A percentile compares a stretch with the other conserved stretches of the same genome.
Evolutionary conservation across 2,113 vertebrate species (phyloP).

Genomic region (Oxygymnocypris stewartii): DNA sequence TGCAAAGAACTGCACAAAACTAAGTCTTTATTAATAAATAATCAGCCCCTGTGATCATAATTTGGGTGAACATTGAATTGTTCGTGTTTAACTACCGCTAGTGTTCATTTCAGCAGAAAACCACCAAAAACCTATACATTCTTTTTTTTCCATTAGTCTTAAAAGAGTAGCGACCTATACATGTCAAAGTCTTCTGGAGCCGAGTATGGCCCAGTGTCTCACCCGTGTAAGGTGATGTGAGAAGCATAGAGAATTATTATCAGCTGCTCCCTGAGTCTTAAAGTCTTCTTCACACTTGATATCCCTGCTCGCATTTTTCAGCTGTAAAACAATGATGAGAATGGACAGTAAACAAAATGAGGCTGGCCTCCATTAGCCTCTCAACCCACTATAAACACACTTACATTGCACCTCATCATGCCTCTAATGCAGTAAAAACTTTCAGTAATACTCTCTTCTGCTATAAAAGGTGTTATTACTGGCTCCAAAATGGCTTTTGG

Average conservation of each 20-base stretch:
- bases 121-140: background rate
- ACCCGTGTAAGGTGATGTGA: conserved; percentile 21
- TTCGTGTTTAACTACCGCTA: background rate
- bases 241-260: conserved; percentile 17
- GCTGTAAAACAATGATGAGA: conserved; percentile 46
- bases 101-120: background rate
- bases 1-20: no score
- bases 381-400: conserved; percentile 55
- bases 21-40: background rate
- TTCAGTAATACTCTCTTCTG: conserved; percentile 45
- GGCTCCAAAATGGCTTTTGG: conserved; percentile 22
- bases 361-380: conserved; percentile 46
- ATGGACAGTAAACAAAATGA: conserved; percentile 57
- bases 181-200: background rate
- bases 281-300: conserved; percentile 55
- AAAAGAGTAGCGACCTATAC: background rate
- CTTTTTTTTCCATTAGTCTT: background rate
- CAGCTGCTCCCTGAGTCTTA: conserved; percentile 12
- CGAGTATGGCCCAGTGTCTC: background rate
- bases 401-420: conserved; percentile 51
- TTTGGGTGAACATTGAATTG: background rate
- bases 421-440: conserved; percentile 54
- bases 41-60: background rate
- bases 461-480: conserved; percentile 44
- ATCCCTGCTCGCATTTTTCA: conserved; percentile 35